Evolutionary conservation across 2,797 vertebrate genomes (phyloP), one percentile per base, ranked within the genome.

Genomic region (Muscicapa striata): DNA sequence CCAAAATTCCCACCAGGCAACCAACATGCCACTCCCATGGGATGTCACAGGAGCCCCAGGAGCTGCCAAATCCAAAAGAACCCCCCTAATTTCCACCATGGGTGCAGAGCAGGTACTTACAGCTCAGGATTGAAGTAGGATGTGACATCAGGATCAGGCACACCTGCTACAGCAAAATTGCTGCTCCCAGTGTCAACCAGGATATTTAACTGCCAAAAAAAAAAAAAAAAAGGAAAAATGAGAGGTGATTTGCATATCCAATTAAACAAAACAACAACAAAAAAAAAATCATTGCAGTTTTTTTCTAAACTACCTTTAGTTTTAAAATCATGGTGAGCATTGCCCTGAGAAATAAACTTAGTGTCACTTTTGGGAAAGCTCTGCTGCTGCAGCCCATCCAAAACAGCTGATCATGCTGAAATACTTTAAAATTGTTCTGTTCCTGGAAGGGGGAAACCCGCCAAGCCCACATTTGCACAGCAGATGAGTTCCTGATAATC

Each of bases 161-260:
- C 98, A 1, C 99, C 99, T 5, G 99, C 99, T 92, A 99, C 99
- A 3, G 99, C 99, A 88, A 99, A 99, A 98, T 99, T 99, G 95
- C 99, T 99, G 98, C 99, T 99, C 80, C 99, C 99, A 0, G 99
- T 99, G 94, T 99, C 99, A 75, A 99, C 98, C 94, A 99, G 98
- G 97, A 99, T 99, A 97, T 99, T 99, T 57, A 99, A 93, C 99
- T 99, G 98, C 77, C 95, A 93, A 94, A 89, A 98, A 59, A 79
- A 76, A 89, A 75, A 43, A 98, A 68, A 73, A 93, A 93, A 89
- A 58, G 9, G 73, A 72, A 78, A 30, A 79, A 93, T 38, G 48
- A 87, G 69, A 80, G 13, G 76, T 80, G 82, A 82, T 93, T 94
- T 95, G 77, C 68, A 93, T 48, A 89, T 45, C 46, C 51, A 80